Evolutionary conservation across 2,888 invertebrate genomes (phyloP), one percentile per base, ranked within the genome.

Genomic region (Meteorus cinctellus): DNA sequence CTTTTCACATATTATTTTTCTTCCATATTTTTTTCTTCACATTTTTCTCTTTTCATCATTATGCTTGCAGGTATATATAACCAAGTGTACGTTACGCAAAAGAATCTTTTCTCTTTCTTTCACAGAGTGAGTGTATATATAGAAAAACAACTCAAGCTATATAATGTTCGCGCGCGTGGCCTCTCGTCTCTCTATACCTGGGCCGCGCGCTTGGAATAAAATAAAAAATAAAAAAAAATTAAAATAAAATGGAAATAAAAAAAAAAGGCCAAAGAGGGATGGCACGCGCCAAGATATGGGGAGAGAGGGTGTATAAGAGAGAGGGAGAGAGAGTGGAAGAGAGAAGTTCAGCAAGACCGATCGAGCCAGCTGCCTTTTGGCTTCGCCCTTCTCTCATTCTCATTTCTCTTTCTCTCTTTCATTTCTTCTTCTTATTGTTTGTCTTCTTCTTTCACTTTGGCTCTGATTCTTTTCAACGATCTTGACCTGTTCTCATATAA

Each of bases 221-320:
- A 63, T 74, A 75, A 65, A 81, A 48, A 48, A 48, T 79, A 77
- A 79, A 60, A 71, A 67, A 72, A 69, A 73, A 78, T 81, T 79
- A 63, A 62, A 71, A 65, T 67, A 66, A 74, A 70, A 66, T 45
- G 59, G 71, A 65, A 67, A 55, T 71, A 51, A 68, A 78, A 31
- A 63, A 77, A 74, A 78, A 72, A 68, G 77, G 76, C 70, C 74
- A 77, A 63, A 45, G 67, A 72, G 70, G 79, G 81, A 82, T 82
- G 82, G 82, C 81, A 81, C 81, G 84, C 80, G 82, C 84, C 80
- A 79, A 78, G 80, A 78, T 81, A 82, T 78, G 80, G 82, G 81
- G 78, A 80, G 75, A 72, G 51, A 73, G 72, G 19, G 67, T 66
- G 74, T 68, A 67, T 74, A 72, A 73, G 62, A 76, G 66, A 60